phyloP scores from a whole-genome alignment of 2,888 invertebrate genomes.

The Trisateles emortualis region DNA sequence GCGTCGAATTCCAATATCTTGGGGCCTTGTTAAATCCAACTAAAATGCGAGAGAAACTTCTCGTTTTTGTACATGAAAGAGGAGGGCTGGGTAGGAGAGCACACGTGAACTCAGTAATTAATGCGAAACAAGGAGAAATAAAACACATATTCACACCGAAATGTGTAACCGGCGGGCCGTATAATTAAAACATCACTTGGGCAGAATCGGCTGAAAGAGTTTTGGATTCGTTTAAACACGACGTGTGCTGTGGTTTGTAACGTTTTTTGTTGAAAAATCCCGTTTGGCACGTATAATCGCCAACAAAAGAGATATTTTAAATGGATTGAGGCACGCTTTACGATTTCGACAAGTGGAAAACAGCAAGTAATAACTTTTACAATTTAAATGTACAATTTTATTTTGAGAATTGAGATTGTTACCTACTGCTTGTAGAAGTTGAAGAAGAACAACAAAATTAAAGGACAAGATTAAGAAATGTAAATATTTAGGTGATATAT shows the following conservation, averaged over 20 bases:
- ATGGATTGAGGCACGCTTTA: conserved; percentile 2
- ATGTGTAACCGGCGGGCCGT: conserved; percentile 63
- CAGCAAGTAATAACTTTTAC: background rate
- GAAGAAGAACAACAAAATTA: too few species aligned
- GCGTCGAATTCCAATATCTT: conserved; percentile 52
- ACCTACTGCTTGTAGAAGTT: too few species aligned
- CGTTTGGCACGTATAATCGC: conserved; percentile 28
- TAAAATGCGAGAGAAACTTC: conserved; percentile 52
- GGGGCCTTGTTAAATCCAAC: conserved; percentile 55
- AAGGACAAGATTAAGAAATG: too few species aligned
- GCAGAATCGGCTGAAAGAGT: conserved; percentile 54
- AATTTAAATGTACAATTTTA: background rate
- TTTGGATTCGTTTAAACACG: conserved; percentile 43
- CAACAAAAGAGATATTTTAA: conserved; percentile 17
- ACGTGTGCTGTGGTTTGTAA: conserved; percentile 33
- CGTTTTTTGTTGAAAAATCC: conserved; percentile 29
- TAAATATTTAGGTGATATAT: too few species aligned
- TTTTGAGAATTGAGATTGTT: background rate
- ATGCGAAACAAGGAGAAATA: conserved; percentile 75
- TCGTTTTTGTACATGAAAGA: conserved; percentile 69
- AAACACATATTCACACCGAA: conserved; percentile 65
- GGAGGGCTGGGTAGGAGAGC: conserved; percentile 52
- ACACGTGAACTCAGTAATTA: conserved; percentile 67
- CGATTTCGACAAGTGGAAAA: background rate
- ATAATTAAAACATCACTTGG: conserved; percentile 73